Base-by-base conservation (phyloP, 2,888 invertebrate genomes). In the Oxyscelio sp. region DNA sequence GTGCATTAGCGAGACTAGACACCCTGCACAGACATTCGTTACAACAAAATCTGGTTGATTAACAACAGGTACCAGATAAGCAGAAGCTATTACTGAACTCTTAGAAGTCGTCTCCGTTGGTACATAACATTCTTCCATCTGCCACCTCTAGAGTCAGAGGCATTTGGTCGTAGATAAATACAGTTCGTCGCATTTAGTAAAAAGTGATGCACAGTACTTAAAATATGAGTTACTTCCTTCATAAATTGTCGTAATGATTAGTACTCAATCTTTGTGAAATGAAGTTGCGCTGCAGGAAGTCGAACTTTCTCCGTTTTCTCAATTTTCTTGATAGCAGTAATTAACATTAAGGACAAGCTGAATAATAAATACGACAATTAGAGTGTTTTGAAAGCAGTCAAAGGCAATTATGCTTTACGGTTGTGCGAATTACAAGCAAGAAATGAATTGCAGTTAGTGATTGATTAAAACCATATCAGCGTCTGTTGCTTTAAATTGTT, bases 251-350 rank as follows among this genome's bases (percentile, higher is more conserved):
- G 56, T 22, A 24, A 45, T 58, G 56, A 58, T 70, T 58, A 24
- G 45, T 45, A 45, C 40, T 58, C 38, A 19, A 61, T 61, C 54
- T 74, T 71, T 74, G 19, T 24, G 45, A 65, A 75, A 56, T 65
- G 31, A 38, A 45, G 65, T 56, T 56, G 45, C 24, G 19, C 5
- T 48, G 27, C 31, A 15, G 24, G 50, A 43, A 38, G n/a, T 38
- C 17, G 15, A 52, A 65, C 75, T 75, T 75, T 75, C 75, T 48
- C 75, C 40, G 66, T 27, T 66, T 66, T 75, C 48, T 75, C 65
- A 65, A 75, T 21, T 45, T n/a, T n/a, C 17, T 21, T 65, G 56
- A 75, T 74, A 63, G 31, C 31, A 17, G 66, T 75, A 31, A 66
- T 66, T 75, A 66, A 48, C 22, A 38, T 38, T 21, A 34, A 58